phyloP scores from a whole-genome alignment of 53 echinoderm and acorn worm species.

The Temnopleurus reevesii region DNA sequence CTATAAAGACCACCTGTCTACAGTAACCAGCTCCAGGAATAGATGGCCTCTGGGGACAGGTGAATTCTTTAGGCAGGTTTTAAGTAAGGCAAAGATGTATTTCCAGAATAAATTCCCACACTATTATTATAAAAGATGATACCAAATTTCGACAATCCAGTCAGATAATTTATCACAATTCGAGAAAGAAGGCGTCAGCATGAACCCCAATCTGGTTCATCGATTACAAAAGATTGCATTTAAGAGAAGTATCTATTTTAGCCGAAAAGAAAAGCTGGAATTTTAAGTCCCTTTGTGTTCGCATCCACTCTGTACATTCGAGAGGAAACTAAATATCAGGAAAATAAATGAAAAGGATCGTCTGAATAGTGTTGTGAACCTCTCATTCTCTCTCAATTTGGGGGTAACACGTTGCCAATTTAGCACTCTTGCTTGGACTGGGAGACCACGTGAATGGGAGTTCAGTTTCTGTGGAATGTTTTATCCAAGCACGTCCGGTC shows the following conservation, averaged over 20 bases:
- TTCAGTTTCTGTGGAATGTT: not conserved
- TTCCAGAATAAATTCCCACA: no score
- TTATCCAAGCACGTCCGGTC: not conserved
- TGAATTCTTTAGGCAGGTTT: no score
- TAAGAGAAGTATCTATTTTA: not conserved
- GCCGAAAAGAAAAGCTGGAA: not conserved
- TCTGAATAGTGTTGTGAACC: not conserved
- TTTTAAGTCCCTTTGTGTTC: not conserved
- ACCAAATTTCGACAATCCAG: no score
- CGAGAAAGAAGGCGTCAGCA: not conserved
- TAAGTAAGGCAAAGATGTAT: no score
- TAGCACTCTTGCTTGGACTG: not conserved
- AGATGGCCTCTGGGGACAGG: no score
- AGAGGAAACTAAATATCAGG: constrained; percentile 16
- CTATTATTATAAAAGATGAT: no score
- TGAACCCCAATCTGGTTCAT: not conserved
- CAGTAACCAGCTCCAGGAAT: no score
- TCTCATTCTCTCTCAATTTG: not conserved
- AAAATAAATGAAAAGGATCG: not conserved
- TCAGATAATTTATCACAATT: not conserved
- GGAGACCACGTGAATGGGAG: not conserved
- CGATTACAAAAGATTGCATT: not conserved
- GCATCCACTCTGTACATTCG: not conserved
- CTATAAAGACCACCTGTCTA: no score
- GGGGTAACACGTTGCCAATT: not conserved